A percentile compares a stretch with the other conserved stretches of the same genome.
These are phyloP conservation scores for Panzeria rudis DNA, from an alignment of 2,888 invertebrate species.

Conservation along the genomic window DNA sequence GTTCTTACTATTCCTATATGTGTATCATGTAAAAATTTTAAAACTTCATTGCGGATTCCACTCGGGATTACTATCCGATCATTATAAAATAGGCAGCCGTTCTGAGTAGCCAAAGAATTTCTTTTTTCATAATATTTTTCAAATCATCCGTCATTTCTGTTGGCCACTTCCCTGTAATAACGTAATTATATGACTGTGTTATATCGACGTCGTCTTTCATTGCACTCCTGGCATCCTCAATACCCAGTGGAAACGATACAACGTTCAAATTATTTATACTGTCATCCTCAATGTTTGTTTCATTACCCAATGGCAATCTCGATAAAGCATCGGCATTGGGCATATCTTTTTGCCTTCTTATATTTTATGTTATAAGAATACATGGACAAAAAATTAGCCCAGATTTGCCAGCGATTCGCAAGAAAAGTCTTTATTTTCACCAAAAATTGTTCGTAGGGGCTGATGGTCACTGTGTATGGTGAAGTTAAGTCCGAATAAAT, in stretches of 20 bases:
- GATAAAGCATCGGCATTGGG: too few relatives aligned
- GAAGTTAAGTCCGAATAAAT: constrained; percentile 53
- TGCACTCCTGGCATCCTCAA: constrained; percentile 2
- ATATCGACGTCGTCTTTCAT: constrained; percentile 1
- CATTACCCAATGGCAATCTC: constrained; percentile 54
- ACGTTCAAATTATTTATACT: constrained; percentile 51
- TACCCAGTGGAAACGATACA: constrained; percentile 31
- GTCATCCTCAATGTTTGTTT: constrained; percentile 39
- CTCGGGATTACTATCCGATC: constrained; percentile 71
- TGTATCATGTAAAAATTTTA: too few relatives aligned
- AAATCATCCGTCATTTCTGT: neutral
- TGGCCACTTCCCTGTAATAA: constrained; percentile 40
- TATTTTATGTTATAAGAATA: constrained; percentile 42
- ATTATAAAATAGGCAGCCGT: constrained; percentile 62
- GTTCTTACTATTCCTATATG: too few relatives aligned
- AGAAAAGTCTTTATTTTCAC: constrained; percentile 28
- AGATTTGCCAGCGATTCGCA: constrained; percentile 9
- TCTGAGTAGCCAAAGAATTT: constrained; percentile 52
- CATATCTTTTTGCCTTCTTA: constrained; percentile 55
- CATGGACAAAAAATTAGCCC: too few relatives aligned
- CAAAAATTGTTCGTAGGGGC: constrained; percentile 31
- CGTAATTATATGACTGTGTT: constrained; percentile 24
- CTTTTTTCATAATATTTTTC: constrained; percentile 46
- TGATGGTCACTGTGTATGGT: too few relatives aligned
- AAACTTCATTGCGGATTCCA: too few relatives aligned